phyloP scores from a whole-genome alignment of 1,140 invertebrate genomes.

The Eubasilissa regina region DNA sequence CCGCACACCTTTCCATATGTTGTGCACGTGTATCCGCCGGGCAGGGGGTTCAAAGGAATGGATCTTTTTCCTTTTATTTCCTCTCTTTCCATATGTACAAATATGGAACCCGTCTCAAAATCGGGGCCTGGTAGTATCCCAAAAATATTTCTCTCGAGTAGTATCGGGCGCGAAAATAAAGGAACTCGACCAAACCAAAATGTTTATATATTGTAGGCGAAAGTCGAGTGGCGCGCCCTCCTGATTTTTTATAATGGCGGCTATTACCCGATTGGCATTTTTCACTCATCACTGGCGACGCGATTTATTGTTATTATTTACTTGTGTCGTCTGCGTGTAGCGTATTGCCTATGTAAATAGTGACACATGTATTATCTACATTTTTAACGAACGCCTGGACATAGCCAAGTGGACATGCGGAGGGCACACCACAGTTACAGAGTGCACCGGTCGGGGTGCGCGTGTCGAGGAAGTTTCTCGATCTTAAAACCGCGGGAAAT shows the following conservation, averaged over 20 bases:
- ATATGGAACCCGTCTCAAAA: too few species aligned
- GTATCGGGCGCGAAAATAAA: too few species aligned
- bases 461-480: neutral
- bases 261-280: slow-evolving; percentile 3
- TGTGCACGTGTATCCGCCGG: too few species aligned
- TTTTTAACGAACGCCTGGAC: slow-evolving; percentile 12
- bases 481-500: neutral
- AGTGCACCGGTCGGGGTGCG: neutral
- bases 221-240: slow-evolving; percentile 1
- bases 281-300: slow-evolving; percentile 14
- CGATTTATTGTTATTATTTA: slow-evolving; percentile 28
- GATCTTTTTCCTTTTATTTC: too few species aligned
- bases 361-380: neutral
- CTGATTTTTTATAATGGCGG: neutral
- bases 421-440: neutral
- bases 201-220: neutral
- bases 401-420: neutral
- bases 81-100: too few species aligned
- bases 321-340: slow-evolving; percentile 3
- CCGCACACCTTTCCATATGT: too few species aligned
- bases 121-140: too few species aligned
- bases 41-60: too few species aligned
- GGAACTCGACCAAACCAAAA: neutral
- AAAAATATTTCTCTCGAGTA: too few species aligned
- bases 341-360: slow-evolving; percentile 13